Percentiles rank a stretch among this genome's conserved stretches.
Conservation (phyloP, 2,113 vertebrate species). For the Callorhinus ursinus region DNA sequence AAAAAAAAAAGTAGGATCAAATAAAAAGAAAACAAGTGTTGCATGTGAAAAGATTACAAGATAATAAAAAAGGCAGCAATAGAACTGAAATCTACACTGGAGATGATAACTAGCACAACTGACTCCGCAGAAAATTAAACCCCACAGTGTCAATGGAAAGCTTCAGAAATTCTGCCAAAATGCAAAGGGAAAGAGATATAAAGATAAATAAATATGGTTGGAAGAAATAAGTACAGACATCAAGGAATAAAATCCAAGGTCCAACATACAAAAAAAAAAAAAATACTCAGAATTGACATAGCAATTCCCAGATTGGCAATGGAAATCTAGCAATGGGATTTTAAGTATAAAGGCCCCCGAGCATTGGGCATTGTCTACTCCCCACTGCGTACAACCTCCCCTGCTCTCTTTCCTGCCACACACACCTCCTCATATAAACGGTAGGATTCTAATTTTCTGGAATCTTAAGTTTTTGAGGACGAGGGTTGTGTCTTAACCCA, state of each 20-base stretch:
- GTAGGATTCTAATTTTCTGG: background rate
- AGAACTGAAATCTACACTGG: constrained; percentile 21
- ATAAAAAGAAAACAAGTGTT: constrained; percentile 37
- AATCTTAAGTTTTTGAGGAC: background rate
- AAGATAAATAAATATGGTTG: background rate
- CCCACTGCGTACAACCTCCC: background rate
- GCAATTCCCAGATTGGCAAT: background rate
- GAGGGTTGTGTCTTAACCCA: background rate
- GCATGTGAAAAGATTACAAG: background rate
- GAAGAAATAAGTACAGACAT: background rate
- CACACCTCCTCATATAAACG: background rate
- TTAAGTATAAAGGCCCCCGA: background rate
- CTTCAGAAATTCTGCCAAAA: background rate
- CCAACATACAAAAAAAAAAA: constrained; percentile 3
- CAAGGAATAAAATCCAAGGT: background rate
- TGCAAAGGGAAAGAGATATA: background rate
- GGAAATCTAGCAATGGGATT: background rate
- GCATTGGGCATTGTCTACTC: background rate
- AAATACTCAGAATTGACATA: background rate
- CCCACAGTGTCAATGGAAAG: background rate
- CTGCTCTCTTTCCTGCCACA: background rate
- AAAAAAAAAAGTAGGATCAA: background rate
- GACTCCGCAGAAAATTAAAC: constrained; percentile 14
- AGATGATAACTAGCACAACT: background rate
- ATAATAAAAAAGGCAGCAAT: background rate